Conservation (phyloP, 2,113 vertebrate species). For the Climacteris rufus region DNA sequence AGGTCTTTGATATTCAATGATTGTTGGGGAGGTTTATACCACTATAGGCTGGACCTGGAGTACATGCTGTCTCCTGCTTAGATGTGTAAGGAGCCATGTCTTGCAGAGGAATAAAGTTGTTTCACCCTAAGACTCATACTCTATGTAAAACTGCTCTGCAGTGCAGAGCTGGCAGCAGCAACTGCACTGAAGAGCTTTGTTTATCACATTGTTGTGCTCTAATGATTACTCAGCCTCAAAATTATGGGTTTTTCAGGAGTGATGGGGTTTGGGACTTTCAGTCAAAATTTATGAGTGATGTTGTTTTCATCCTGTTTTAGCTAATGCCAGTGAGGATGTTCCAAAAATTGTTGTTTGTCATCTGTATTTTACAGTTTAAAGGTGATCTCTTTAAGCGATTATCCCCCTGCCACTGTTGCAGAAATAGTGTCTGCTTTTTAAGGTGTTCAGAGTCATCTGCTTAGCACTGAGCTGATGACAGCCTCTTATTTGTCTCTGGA, state of each 20-base stretch:
- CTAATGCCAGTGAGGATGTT: background rate
- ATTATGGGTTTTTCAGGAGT: background rate
- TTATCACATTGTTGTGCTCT: slow-evolving; percentile 11
- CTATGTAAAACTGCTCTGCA: background rate
- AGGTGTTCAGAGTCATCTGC: slow-evolving; percentile 11
- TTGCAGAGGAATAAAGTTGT: background rate
- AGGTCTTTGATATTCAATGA: background rate
- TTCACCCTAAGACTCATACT: background rate
- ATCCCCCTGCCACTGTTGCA: background rate
- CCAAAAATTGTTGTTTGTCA: slow-evolving; percentile 39
- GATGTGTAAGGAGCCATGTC: background rate
- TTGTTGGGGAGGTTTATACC: background rate
- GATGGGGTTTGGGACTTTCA: slow-evolving; percentile 22
- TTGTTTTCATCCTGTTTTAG: slow-evolving; percentile 17
- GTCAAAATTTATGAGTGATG: slow-evolving; percentile 40
- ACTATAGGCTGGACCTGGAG: background rate
- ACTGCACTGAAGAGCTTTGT: slow-evolving; percentile 3
- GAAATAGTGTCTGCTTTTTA: slow-evolving; percentile 23
- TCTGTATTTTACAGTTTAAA: background rate
- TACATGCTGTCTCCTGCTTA: background rate
- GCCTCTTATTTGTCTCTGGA: background rate
- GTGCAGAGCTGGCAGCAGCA: background rate
- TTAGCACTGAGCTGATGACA: background rate
- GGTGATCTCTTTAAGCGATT: background rate
- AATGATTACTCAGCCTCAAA: slow-evolving; percentile 40